These are phyloP conservation scores for Gasterosteus aculeatus DNA, from an alignment of 2,113 vertebrate species.

Conservation along the genomic window DNA sequence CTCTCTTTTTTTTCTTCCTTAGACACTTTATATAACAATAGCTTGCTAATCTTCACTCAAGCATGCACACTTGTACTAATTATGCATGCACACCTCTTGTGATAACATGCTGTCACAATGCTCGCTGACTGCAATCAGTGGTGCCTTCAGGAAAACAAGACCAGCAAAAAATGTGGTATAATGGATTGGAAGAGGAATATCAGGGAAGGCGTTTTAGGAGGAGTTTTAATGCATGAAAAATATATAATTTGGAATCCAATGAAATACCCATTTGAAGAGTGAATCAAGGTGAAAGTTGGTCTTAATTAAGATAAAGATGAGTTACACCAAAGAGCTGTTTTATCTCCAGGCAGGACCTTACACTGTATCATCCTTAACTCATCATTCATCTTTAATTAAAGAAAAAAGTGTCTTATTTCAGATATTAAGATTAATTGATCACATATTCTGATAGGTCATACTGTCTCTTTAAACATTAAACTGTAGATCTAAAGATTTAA, in stretches of 20 bases:
- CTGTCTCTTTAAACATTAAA: constrained; percentile 19
- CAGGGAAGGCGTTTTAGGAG: neutral
- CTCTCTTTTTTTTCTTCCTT: neutral
- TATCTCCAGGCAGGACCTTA: neutral
- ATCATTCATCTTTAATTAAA: neutral
- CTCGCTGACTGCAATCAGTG: constrained; percentile 30
- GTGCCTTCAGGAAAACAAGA: constrained; percentile 8
- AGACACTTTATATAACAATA: constrained; percentile 11
- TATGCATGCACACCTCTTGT: constrained; percentile 35
- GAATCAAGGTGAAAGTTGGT: neutral
- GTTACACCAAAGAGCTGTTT: neutral
- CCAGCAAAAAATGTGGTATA: neutral
- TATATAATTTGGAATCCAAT: constrained; percentile 5
- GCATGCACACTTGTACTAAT: constrained; percentile 48
- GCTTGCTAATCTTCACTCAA: constrained; percentile 36
- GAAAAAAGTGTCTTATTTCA: neutral
- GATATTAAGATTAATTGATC: neutral
- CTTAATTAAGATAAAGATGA: neutral
- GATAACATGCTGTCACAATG: constrained; percentile 27
- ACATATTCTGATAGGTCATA: neutral
- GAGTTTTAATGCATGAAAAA: constrained; percentile 1
- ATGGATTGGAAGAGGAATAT: neutral
- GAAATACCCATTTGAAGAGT: constrained; percentile 10
- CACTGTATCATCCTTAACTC: neutral
- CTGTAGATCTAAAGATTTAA: neutral